These are phyloP conservation scores for Gymnogyps californianus DNA, from an alignment of 2,113 vertebrate species.

Conservation along the genomic window DNA sequence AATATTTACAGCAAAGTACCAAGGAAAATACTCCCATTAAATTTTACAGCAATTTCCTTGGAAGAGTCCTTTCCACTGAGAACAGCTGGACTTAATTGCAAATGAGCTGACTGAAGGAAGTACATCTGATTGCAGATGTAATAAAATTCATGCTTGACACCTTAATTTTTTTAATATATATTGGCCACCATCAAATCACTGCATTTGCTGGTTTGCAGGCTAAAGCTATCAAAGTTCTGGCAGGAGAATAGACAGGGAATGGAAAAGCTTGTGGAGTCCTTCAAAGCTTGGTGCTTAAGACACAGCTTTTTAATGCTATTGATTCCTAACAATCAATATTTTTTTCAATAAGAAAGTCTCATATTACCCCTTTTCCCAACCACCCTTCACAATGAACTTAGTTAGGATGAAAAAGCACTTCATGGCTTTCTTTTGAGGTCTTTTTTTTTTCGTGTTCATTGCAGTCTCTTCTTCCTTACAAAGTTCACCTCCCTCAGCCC, in stretches of 20 bases:
- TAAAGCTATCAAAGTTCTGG: conserved; percentile 41
- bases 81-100: conserved; percentile 36
- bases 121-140: conserved; percentile 47
- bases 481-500: not conserved
- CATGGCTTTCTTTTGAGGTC: not conserved
- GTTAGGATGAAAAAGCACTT: conserved; percentile 48
- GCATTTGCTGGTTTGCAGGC: conserved; percentile 32
- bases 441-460: not conserved
- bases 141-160: conserved; percentile 47
- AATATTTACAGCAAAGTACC: conserved; percentile 37
- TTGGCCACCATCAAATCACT: not conserved
- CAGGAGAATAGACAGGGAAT: not conserved
- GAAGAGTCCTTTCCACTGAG: not conserved
- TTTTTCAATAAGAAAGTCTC: conserved; percentile 65
- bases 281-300: conserved; percentile 59
- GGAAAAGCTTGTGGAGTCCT: conserved; percentile 38
- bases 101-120: conserved; percentile 22
- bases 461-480: not conserved
- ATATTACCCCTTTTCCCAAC: conserved; percentile 51
- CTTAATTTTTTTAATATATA: conserved; percentile 41
- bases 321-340: conserved; percentile 62
- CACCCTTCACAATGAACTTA: conserved; percentile 61
- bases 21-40: conserved; percentile 33
- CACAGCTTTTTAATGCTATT: conserved; percentile 62
- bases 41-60: conserved; percentile 36